Percentiles rank a stretch among this genome's conserved stretches.
Evolutionary conservation across 1,140 invertebrate species (phyloP).

Genomic region (Rhagoletis pomonella): DNA sequence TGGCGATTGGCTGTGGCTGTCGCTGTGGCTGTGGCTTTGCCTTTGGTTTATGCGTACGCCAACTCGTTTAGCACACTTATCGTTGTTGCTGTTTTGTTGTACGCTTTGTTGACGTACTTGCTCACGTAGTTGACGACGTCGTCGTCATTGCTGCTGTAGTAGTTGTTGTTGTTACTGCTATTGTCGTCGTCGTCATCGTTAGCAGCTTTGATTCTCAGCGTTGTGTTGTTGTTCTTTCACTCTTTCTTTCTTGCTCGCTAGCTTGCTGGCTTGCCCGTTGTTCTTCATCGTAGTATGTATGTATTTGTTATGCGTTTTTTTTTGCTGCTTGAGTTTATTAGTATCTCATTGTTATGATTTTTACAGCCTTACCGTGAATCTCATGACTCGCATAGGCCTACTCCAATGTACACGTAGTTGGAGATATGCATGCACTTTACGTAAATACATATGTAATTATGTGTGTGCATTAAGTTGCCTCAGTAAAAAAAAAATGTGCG

Average conservation of each 20-base stretch:
- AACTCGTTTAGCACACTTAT: conserved; percentile 16
- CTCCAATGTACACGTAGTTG: neutral
- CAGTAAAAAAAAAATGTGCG: too few relatives aligned
- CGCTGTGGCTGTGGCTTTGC: conserved; percentile 22
- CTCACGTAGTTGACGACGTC: conserved; percentile 19
- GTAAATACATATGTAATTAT: neutral
- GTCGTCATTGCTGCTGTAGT: neutral
- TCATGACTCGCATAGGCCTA: neutral
- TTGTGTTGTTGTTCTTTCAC: conserved; percentile 55
- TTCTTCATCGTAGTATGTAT: neutral
- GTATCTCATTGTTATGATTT: conserved; percentile 20
- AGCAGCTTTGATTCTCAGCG: neutral
- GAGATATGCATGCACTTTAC: neutral
- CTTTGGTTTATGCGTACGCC: conserved; percentile 38
- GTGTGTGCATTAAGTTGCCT: neutral
- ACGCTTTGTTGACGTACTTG: conserved; percentile 56
- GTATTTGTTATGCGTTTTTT: neutral
- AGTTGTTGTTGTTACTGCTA: too few relatives aligned
- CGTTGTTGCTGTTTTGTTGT: conserved; percentile 55
- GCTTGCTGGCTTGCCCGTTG: neutral
- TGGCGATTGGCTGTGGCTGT: neutral
- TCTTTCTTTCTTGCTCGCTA: conserved; percentile 44
- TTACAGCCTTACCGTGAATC: neutral
- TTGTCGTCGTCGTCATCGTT: neutral
- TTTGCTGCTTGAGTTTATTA: conserved; percentile 17